phyloP scores from a whole-genome alignment of 2,113 vertebrate species.

The Notarius quadriscutis region DNA sequence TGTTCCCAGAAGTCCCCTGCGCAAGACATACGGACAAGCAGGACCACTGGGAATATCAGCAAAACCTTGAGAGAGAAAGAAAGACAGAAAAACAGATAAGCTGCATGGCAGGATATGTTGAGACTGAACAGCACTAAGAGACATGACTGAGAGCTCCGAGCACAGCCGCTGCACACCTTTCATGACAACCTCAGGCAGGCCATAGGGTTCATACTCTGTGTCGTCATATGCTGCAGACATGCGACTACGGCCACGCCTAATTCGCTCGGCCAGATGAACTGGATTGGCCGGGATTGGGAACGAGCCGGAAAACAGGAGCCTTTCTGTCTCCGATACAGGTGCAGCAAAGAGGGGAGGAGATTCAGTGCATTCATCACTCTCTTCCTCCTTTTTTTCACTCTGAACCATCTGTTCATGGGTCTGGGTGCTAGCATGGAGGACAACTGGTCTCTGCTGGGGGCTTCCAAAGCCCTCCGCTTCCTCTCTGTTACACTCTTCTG shows the following conservation, averaged over 20 bases:
- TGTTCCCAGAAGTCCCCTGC: slow-evolving; percentile 76
- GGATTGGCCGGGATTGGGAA: slow-evolving; percentile 74
- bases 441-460: background rate
- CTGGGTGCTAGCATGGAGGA: slow-evolving; percentile 59
- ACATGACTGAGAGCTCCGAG: background rate
- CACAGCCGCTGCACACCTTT: slow-evolving; percentile 65
- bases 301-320: slow-evolving; percentile 60
- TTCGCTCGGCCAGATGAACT: slow-evolving; percentile 72
- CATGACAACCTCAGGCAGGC: slow-evolving; percentile 80
- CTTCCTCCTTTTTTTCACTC: slow-evolving; percentile 35
- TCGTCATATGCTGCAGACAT: slow-evolving; percentile 79
- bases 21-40: slow-evolving; percentile 79
- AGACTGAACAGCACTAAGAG: background rate
- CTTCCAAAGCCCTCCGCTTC: background rate
- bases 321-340: background rate
- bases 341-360: slow-evolving; percentile 53
- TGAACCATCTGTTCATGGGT: slow-evolving; percentile 47
- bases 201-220: slow-evolving; percentile 79
- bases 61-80: slow-evolving; percentile 69
- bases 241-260: slow-evolving; percentile 69
- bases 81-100: background rate
- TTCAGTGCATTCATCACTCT: slow-evolving; percentile 23
- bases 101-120: background rate
- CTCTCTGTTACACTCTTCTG: slow-evolving; percentile 49
- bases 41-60: slow-evolving; percentile 78